Evolutionary conservation across 2,888 invertebrate genomes (phyloP).

Genomic region (Yponomeuta evonymella): DNA sequence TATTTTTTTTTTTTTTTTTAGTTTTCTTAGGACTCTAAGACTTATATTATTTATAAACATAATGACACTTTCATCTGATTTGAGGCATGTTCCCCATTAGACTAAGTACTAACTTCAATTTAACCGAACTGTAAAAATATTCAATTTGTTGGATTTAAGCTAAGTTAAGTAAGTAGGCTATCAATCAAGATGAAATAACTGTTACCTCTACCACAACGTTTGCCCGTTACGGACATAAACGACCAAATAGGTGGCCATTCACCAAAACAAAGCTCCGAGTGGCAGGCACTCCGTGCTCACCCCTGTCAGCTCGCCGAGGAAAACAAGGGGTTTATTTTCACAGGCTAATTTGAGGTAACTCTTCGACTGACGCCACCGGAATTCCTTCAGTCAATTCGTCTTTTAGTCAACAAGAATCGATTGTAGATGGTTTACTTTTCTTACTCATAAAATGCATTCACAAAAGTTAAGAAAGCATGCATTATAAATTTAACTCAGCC

Average conservation of each 20-base stretch:
- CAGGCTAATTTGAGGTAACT: conserved; percentile 54
- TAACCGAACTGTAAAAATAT: no score
- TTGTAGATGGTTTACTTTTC: neutral
- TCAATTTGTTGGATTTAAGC: no score
- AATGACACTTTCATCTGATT: no score
- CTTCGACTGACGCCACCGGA: conserved; percentile 37
- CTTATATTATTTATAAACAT: no score
- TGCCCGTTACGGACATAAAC: conserved; percentile 18
- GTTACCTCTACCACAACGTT: conserved; percentile 32
- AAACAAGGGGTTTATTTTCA: conserved; percentile 51
- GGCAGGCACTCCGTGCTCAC: conserved; percentile 41
- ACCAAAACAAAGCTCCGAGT: conserved; percentile 40
- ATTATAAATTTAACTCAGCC: conserved; percentile 40
- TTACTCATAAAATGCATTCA: conserved; percentile 5
- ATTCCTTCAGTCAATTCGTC: conserved; percentile 34
- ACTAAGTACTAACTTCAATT: no score
- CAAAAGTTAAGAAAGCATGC: conserved; percentile 1
- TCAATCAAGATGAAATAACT: conserved; percentile 15
- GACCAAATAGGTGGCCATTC: conserved; percentile 43
- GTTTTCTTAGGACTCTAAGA: no score
- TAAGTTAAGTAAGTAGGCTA: no score
- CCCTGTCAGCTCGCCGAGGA: conserved; percentile 41
- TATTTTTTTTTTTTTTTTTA: no score
- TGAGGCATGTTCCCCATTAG: no score
- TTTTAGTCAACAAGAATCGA: conserved; percentile 28